Percentiles rank a stretch among this genome's conserved stretches.
These are phyloP conservation scores for Zophobas morio DNA, from an alignment of 1,140 invertebrate species.

Conservation along the genomic window DNA sequence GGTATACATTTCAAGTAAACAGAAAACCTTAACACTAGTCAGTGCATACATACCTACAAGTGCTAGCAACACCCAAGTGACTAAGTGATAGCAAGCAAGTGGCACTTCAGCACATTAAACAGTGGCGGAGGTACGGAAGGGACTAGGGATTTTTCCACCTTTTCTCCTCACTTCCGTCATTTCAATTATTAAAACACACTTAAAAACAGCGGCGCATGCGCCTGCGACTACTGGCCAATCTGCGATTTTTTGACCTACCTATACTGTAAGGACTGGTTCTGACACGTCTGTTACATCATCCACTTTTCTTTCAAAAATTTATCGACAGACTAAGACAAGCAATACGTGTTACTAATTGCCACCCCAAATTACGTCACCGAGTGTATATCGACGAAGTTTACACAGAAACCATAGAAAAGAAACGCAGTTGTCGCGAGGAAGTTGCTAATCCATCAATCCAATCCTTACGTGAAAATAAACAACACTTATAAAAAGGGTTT, in stretches of 20 bases:
- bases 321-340: neutral
- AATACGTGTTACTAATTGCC: conserved; percentile 34
- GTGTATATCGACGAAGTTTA: conserved; percentile 40
- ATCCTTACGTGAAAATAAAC: conserved; percentile 30
- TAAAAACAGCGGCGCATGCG: conserved; percentile 21
- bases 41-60: neutral
- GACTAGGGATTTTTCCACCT: neutral
- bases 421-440: conserved; percentile 1
- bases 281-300: too few species aligned
- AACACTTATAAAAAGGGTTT: conserved; percentile 21
- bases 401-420: conserved; percentile 51
- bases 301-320: neutral
- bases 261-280: too few species aligned
- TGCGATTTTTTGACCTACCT: too few species aligned
- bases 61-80: neutral
- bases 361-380: conserved; percentile 49
- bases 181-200: neutral
- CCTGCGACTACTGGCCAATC: neutral
- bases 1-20: too few species aligned
- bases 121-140: conserved; percentile 17
- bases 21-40: too few species aligned
- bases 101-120: neutral
- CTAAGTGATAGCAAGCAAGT: neutral
- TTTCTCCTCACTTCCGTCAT: too few species aligned
- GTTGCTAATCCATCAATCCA: conserved; percentile 38